A percentile compares a stretch with the other conserved stretches of the same genome.
Evolutionary conservation across 2,888 invertebrate genomes (phyloP).

Genomic region (Sesamia inferens): DNA sequence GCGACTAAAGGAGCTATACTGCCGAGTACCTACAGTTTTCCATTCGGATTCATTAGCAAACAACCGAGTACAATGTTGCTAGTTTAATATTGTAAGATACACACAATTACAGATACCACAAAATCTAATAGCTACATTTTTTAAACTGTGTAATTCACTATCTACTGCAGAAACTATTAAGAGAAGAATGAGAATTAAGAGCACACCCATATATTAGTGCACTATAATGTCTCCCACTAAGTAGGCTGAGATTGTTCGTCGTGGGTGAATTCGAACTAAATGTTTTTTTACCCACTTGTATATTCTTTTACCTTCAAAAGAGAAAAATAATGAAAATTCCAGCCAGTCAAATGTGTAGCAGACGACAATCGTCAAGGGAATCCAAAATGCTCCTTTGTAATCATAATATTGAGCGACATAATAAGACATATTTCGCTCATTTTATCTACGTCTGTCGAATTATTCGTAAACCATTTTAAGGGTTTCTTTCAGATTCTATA

Average conservation of each 20-base stretch:
- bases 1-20: too few relatives aligned
- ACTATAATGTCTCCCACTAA: background rate
- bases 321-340: background rate
- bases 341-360: background rate
- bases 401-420: background rate
- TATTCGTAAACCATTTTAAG: conserved; percentile 9
- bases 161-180: too few relatives aligned
- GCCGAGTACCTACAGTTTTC: too few relatives aligned
- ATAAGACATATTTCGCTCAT: background rate
- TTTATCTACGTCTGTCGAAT: background rate
- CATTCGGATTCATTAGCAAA: too few relatives aligned
- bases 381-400: background rate
- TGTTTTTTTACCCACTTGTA: background rate
- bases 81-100: too few relatives aligned
- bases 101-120: too few relatives aligned
- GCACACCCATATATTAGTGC: background rate
- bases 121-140: background rate
- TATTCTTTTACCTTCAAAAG: background rate
- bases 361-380: background rate
- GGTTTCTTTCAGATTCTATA: conserved; percentile 2
- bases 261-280: background rate
- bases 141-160: background rate
- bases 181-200: too few relatives aligned
- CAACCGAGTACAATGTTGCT: too few relatives aligned
- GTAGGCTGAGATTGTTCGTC: background rate